Percentiles rank a stretch among this genome's conserved stretches.
phyloP scores from a whole-genome alignment of 2,888 invertebrate species.

The Protonemura montana region DNA sequence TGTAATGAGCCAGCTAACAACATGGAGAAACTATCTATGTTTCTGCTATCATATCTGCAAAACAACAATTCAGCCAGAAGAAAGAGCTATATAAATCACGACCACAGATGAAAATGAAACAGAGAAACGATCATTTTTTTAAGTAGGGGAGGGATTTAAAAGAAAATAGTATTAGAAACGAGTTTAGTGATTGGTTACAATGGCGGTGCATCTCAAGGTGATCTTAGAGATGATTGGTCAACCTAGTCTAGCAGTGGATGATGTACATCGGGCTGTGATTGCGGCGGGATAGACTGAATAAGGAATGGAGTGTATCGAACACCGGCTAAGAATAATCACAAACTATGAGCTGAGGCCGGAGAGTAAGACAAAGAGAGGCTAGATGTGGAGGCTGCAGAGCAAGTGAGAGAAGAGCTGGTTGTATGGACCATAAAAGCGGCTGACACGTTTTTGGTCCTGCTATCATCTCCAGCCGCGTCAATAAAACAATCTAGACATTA shows the following conservation, averaged over 20 bases:
- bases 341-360: not conserved
- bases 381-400: not conserved
- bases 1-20: not conserved
- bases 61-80: conserved; percentile 5
- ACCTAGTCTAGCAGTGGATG: not conserved
- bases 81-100: conserved; percentile 13
- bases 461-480: conserved; percentile 19
- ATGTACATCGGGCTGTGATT: not conserved
- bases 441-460: conserved; percentile 21
- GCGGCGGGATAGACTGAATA: not conserved
- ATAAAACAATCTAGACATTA: conserved; percentile 30
- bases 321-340: not conserved
- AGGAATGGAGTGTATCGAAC: not conserved
- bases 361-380: not conserved
- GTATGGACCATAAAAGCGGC: not conserved
- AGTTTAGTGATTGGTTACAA: not conserved
- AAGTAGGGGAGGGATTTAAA: conserved; percentile 29
- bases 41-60: not conserved
- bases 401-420: not conserved
- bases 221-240: conserved; percentile 24
- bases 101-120: conserved; percentile 27
- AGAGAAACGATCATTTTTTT: conserved; percentile 13
- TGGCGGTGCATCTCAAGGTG: not conserved
- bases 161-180: conserved; percentile 18
- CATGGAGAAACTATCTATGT: not conserved